Base-by-base conservation (phyloP, 2,797 vertebrate genomes). In the Oreonectes daqikongensis region DNA sequence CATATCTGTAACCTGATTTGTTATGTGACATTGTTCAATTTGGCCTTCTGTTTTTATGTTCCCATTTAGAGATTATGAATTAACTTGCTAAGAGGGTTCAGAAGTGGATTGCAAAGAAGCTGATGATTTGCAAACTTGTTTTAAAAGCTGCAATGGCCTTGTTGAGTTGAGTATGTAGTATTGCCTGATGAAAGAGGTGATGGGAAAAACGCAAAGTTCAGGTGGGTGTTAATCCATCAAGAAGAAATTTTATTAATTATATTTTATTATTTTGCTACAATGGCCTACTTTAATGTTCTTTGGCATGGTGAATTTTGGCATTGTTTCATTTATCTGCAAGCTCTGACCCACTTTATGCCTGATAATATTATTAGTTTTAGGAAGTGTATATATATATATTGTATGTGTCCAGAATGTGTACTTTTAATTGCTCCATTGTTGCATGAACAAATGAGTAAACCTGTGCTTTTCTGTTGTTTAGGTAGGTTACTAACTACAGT, bases 321-420 rank as follows among this genome's bases (percentile, higher is more conserved):
- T 79, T 72, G 74, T 78, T 75, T 77, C 57, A 69, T 63, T 77
- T 81, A 38, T 69, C 52, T 53, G 52, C 57, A 61, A 77, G 74
- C 73, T 66, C 61, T 76, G 79, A 80, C 77, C 77, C 77, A 85
- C 72, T 80, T 82, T 73, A 72, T 75, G 70, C 70, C 48, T 79
- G 74, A 69, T 75, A 71, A 55, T 57, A 75, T 77, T 60, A 71
- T 53, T n/a, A 17, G 42, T 69, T 72, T 77, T 66, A 2, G 2
- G 18, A 17, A 2, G 15, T 60, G 22, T 17, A 35, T 30, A 30
- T 30, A 30, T 30, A 30, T 30, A 30, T 32, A 8, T 35, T 0
- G 32, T 35, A 1, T 35, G 32, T 6, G 7, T 35, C 1, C 32
- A 35, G 8, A 35, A 35, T 32, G n/a, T n/a, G n/a, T n/a, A n/a